Evolutionary conservation across 2,797 vertebrate species (phyloP).

Genomic region (Melanogrammus aeglefinus): DNA sequence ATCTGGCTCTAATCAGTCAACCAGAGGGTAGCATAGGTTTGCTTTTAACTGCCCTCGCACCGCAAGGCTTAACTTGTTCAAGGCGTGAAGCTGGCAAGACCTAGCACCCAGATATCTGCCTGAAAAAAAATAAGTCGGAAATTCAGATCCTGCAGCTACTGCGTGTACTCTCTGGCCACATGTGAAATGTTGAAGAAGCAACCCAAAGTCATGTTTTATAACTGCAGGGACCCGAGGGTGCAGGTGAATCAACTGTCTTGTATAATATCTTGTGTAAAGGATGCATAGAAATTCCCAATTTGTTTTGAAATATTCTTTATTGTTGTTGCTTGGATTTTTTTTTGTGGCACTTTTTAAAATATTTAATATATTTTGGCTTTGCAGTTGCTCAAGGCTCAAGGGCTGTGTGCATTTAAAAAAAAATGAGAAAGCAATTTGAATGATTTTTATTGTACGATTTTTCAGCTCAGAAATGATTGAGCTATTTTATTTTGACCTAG

Average conservation of each 20-base stretch:
- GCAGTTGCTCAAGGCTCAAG: slow-evolving; percentile 70
- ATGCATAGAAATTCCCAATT: not conserved
- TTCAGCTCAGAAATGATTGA: slow-evolving; percentile 67
- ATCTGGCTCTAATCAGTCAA: slow-evolving; percentile 1
- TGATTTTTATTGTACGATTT: slow-evolving; percentile 64
- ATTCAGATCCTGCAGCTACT: not conserved
- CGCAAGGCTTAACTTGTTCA: slow-evolving; percentile 29
- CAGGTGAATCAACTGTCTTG: not conserved
- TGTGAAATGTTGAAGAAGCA: not conserved
- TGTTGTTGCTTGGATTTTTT: not conserved
- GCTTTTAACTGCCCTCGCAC: not conserved
- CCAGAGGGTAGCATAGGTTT: not conserved
- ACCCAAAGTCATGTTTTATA: not conserved
- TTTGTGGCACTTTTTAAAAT: not conserved
- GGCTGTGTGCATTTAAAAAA: slow-evolving; percentile 80
- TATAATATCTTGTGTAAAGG: not conserved
- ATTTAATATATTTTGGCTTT: slow-evolving; percentile 48
- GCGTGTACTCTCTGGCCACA: not conserved
- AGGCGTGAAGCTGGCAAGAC: not conserved
- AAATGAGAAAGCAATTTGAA: slow-evolving; percentile 83
- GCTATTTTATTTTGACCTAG: slow-evolving; percentile 73
- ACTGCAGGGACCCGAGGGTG: not conserved
- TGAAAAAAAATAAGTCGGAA: not conserved
- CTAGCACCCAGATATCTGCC: not conserved
- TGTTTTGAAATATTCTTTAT: not conserved